Conservation (phyloP, 2,888 invertebrate genomes). For the Ochropleura leucogaster region DNA sequence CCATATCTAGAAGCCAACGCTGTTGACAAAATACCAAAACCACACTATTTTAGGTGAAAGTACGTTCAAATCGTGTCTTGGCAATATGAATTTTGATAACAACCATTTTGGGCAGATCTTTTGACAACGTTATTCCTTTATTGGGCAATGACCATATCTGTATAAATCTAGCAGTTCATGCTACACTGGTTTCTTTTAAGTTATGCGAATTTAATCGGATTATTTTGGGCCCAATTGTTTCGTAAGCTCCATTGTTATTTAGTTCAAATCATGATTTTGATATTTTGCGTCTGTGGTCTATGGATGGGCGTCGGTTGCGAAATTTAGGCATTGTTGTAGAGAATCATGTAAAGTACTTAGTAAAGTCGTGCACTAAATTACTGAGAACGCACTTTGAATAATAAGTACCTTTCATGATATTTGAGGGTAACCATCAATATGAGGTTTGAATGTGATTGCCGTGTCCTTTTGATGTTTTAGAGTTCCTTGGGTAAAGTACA, state of each 20-base stretch:
- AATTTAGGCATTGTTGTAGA: slow-evolving; percentile 57
- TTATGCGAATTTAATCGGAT: slow-evolving; percentile 62
- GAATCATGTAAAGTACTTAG: slow-evolving; percentile 50
- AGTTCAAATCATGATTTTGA: slow-evolving; percentile 65
- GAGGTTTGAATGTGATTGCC: slow-evolving; percentile 30
- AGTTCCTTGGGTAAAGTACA: not conserved
- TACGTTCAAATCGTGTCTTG: slow-evolving; percentile 48
- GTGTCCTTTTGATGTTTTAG: slow-evolving; percentile 10
- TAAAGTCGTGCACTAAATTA: slow-evolving; percentile 56
- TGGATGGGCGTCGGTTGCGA: slow-evolving; percentile 59
- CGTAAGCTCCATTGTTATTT: slow-evolving; percentile 62
- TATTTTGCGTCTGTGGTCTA: slow-evolving; percentile 62
- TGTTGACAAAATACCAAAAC: slow-evolving; percentile 19
- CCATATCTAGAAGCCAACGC: not conserved
- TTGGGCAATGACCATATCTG: slow-evolving; percentile 47
- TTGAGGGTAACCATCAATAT: slow-evolving; percentile 28
- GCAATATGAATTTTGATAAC: slow-evolving; percentile 50
- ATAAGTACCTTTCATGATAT: slow-evolving; percentile 33
- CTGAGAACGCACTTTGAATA: slow-evolving; percentile 45
- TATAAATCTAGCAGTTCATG: slow-evolving; percentile 39
- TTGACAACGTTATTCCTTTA: slow-evolving; percentile 44
- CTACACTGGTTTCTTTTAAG: slow-evolving; percentile 51
- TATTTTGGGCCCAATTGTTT: slow-evolving; percentile 61
- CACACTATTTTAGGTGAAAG: slow-evolving; percentile 54
- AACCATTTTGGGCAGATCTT: slow-evolving; percentile 57